A percentile compares a stretch with the other conserved stretches of the same genome.
Evolutionary conservation across 2,888 invertebrate species (phyloP).

Genomic region (Lottia gigantea): DNA sequence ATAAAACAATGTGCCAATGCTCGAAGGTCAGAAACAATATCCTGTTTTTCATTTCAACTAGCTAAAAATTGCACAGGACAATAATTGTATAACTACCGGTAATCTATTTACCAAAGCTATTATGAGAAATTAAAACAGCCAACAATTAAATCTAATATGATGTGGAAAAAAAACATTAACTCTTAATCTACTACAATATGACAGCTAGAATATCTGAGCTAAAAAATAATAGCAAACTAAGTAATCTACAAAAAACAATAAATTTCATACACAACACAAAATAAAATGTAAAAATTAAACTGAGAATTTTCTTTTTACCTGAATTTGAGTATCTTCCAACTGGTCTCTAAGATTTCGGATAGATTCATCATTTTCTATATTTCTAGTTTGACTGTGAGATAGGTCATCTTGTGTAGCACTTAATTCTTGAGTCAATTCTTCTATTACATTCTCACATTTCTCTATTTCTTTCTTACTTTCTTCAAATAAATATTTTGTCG

Average conservation of each 20-base stretch:
- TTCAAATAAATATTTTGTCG: slow-evolving; percentile 51
- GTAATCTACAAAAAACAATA: background rate
- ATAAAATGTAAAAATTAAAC: too few relatives aligned
- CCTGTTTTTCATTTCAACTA: too few relatives aligned
- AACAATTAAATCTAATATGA: too few relatives aligned
- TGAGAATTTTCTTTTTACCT: too few relatives aligned
- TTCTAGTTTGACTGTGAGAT: slow-evolving; percentile 48
- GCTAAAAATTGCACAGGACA: too few relatives aligned
- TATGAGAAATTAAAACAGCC: too few relatives aligned
- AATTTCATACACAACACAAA: too few relatives aligned
- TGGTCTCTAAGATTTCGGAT: slow-evolving; percentile 53
- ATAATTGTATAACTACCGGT: too few relatives aligned
- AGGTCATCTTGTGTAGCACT: slow-evolving; percentile 59
- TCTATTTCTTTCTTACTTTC: slow-evolving; percentile 56
- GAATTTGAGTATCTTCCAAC: slow-evolving; percentile 50
- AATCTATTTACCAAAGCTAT: too few relatives aligned
- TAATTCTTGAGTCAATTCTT: slow-evolving; percentile 62
- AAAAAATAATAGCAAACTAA: background rate
- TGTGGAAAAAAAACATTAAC: background rate
- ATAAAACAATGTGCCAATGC: too few relatives aligned
- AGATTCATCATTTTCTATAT: slow-evolving; percentile 54
- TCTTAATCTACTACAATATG: background rate
- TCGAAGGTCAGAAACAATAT: too few relatives aligned
- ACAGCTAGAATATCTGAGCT: too few relatives aligned
- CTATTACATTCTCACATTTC: slow-evolving; percentile 63